These are phyloP conservation scores for Anabacerthia variegaticeps DNA, from an alignment of 2,797 vertebrate species.

Conservation along the genomic window DNA sequence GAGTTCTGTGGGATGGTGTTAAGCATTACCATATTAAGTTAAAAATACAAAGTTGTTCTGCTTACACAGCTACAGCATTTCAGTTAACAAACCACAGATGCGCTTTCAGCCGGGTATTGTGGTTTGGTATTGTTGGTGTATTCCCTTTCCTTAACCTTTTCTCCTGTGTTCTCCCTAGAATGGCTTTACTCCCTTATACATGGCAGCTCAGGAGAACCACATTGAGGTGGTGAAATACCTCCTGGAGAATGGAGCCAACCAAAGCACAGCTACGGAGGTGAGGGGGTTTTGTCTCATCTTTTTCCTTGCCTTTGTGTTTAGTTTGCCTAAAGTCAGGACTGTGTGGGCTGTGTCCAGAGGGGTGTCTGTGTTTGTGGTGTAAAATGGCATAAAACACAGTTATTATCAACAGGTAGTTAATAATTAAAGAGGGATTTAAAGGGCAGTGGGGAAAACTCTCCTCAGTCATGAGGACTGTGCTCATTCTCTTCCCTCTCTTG, in stretches of 20 bases:
- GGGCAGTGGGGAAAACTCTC: background rate
- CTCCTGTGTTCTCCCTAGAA: slow-evolving; percentile 80
- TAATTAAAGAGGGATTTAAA: background rate
- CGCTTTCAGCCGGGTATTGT: background rate
- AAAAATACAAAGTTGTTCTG: background rate
- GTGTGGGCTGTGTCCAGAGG: background rate
- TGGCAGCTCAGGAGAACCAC: slow-evolving; percentile 99
- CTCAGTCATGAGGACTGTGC: background rate
- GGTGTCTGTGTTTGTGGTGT: background rate
- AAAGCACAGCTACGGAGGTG: slow-evolving; percentile 98
- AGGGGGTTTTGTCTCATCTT: background rate
- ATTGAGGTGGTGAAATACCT: slow-evolving; percentile 95
- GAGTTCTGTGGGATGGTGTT: background rate
- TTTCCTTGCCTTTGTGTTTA: background rate
- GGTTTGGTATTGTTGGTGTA: background rate
- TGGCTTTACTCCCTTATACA: slow-evolving; percentile 97
- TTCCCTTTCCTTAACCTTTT: background rate
- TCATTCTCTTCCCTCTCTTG: background rate
- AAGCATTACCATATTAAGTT: background rate
- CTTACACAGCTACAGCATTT: background rate
- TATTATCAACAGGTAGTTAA: background rate
- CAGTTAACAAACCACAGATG: background rate
- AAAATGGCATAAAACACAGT: background rate
- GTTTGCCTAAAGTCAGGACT: background rate
- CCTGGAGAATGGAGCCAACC: slow-evolving; percentile 96